Percentiles rank a stretch among this genome's conserved stretches.
Conservation (phyloP, 2,888 invertebrate species). For the Meteorus cinctellus region DNA sequence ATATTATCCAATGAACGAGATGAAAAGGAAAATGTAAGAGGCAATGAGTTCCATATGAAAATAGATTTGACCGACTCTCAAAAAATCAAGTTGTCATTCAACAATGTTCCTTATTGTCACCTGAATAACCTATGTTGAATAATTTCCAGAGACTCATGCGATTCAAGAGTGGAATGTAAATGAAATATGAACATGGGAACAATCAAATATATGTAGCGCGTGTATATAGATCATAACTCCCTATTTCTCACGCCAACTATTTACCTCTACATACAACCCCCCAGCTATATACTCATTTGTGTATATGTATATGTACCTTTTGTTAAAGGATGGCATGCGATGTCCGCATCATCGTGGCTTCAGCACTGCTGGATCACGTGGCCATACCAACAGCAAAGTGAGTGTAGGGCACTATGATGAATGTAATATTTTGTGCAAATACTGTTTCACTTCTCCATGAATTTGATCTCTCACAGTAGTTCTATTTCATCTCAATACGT, state of each 20-base stretch:
- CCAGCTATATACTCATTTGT: background rate
- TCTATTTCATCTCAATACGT: background rate
- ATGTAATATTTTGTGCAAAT: constrained; percentile 32
- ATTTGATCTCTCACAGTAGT: background rate
- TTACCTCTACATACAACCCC: no score
- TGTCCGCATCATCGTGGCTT: constrained; percentile 68
- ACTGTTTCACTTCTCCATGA: background rate
- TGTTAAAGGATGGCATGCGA: constrained; percentile 70
- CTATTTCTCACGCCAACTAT: no score
- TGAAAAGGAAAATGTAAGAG: constrained; percentile 6
- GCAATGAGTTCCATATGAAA: background rate
- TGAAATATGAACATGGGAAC: no score
- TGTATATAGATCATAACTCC: no score
- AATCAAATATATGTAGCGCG: background rate
- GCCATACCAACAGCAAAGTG: constrained; percentile 34
- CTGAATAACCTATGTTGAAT: no score
- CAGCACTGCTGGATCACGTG: constrained; percentile 35
- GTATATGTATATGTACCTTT: constrained; percentile 56
- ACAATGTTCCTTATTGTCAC: no score
- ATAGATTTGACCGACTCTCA: constrained; percentile 7
- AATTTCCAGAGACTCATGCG: no score
- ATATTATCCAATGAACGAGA: constrained; percentile 47
- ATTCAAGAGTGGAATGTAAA: no score
- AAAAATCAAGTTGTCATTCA: background rate
- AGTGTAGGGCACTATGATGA: constrained; percentile 48